These are phyloP conservation scores for Corydoras maculifer DNA, from an alignment of 2,113 vertebrate genomes.

Conservation along the genomic window DNA sequence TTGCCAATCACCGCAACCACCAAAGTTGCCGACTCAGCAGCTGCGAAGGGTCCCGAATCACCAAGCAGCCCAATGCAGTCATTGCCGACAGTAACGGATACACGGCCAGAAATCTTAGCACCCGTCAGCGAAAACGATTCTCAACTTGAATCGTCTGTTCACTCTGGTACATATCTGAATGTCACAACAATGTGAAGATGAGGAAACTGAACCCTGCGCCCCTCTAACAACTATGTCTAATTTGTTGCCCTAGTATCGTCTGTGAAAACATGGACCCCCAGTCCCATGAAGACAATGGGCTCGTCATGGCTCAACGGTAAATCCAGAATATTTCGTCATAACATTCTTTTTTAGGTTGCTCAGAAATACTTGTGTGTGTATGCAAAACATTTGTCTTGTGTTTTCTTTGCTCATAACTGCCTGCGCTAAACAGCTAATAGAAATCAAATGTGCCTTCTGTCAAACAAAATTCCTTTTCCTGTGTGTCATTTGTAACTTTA, in stretches of 20 bases:
- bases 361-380: neutral
- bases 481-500: too few species aligned
- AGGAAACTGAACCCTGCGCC: neutral
- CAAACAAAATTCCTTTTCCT: neutral
- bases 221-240: constrained; percentile 2
- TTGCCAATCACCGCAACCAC: constrained; percentile 86
- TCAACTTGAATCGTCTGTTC: constrained; percentile 57
- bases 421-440: neutral
- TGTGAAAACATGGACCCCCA: constrained; percentile 66
- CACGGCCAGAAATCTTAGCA: constrained; percentile 45
- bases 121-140: constrained; percentile 49
- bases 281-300: constrained; percentile 56
- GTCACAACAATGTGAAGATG: neutral
- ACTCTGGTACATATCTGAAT: constrained; percentile 60
- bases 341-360: neutral
- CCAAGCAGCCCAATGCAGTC: constrained; percentile 52
- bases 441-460: neutral
- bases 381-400: neutral
- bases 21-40: constrained; percentile 63
- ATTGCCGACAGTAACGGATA: constrained; percentile 41
- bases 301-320: constrained; percentile 64
- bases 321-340: neutral
- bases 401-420: constrained; percentile 9
- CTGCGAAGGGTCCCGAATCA: constrained; percentile 52
- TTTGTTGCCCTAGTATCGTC: constrained; percentile 48